phyloP scores from a whole-genome alignment of 2,797 vertebrate genomes.

The Pteropus rufus region DNA sequence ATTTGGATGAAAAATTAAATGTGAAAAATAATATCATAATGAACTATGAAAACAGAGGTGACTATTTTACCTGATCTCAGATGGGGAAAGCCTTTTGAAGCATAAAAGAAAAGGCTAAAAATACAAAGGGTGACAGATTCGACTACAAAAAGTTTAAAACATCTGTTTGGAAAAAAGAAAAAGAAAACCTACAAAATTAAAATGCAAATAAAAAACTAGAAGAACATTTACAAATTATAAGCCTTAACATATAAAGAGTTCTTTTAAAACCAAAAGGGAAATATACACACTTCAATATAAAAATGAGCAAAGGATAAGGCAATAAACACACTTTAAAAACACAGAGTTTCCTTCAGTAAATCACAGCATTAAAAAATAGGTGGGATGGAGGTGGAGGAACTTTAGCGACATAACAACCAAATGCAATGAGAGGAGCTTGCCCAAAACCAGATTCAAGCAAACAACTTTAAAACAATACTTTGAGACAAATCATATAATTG shows the following conservation, averaged over 20 bases:
- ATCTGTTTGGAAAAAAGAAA: background rate
- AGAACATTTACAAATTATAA: slow-evolving; percentile 27
- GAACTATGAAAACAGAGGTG: background rate
- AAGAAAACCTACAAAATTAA: background rate
- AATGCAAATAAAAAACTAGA: slow-evolving; percentile 24
- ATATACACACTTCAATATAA: background rate
- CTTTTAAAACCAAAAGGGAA: slow-evolving; percentile 2
- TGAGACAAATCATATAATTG: background rate
- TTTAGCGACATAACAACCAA: background rate
- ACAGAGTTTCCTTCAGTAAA: background rate
- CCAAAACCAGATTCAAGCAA: background rate
- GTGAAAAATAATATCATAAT: background rate
- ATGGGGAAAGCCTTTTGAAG: background rate
- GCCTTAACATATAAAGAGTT: background rate
- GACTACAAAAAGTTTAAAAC: background rate
- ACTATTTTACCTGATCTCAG: background rate
- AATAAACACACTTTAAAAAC: slow-evolving; percentile 6
- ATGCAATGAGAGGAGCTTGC: background rate
- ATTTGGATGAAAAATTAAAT: background rate
- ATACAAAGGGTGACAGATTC: background rate
- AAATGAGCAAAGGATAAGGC: background rate
- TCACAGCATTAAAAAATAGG: background rate
- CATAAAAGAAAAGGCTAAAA: slow-evolving; percentile 2
- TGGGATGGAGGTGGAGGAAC: background rate
- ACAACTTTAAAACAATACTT: background rate